Base-by-base conservation (phyloP, 53 echinoderm and acorn worm genomes). In the Henricia sp. region DNA sequence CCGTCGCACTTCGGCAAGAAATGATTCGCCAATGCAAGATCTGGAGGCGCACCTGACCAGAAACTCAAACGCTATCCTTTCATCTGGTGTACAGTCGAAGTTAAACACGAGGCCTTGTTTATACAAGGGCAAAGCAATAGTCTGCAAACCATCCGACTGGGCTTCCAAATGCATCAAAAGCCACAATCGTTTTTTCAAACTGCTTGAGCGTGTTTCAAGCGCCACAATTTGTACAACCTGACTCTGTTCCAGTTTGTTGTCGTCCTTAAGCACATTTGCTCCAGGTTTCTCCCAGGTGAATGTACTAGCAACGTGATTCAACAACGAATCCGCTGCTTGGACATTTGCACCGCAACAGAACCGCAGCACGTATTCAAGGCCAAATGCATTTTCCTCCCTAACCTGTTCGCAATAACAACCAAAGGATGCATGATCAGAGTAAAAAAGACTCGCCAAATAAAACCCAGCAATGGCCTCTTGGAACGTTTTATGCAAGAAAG, bases 401-500 rank as follows among this genome's bases (percentile, higher is more conserved):
- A 74, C 9, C 3, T 34, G 25, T 9, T 57, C 3, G 39, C n/a
- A 23, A 26, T 74, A 37, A 4, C 19, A 35, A 21, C 38, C 35
- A 37, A 82, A 82, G 34, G 48, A 29, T 2, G 3, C 36, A 3
- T 20, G 32, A 55, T 82, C 82, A 0, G 32, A 21, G 1, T 59
- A 60, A 33, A 42, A 25, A 13, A 78, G 62, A 43, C 63, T 62
- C 41, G 78, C 78, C 78, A 5, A 78, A 25, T 78, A 78, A 29
- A 60, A 40, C 17, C 59, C 63, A 26, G 78, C 78, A 78, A 59
- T 60, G 2, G 38, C 59, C 23, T 78, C 78, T 50, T 78, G 78
- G 46, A 63, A 40, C 17, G 78, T 60, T 52, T 78, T 78, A 46
- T 78, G 78, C 13, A 78, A 1, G 63, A 78, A 78, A 24, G 59